Evolutionary conservation across 2,113 vertebrate genomes (phyloP).

Genomic region (Sander lucioperca): DNA sequence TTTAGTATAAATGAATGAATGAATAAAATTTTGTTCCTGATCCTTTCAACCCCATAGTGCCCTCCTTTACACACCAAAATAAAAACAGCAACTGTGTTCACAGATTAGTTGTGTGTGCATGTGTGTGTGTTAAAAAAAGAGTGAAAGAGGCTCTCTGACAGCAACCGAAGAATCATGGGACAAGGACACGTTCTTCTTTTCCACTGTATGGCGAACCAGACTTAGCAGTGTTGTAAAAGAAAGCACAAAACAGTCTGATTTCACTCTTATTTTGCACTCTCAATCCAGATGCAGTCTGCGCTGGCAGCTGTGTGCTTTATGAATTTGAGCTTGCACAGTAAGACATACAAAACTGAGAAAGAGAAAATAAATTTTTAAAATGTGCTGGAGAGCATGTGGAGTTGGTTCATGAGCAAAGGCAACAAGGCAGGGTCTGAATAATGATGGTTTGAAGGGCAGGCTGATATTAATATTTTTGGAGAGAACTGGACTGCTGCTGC

Average conservation of each 20-base stretch:
- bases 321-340: background rate
- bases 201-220: background rate
- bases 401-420: constrained; percentile 1
- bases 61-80: constrained; percentile 49
- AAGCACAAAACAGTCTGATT: background rate
- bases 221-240: background rate
- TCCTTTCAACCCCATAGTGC: constrained; percentile 49
- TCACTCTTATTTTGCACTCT: background rate
- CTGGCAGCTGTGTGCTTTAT: constrained; percentile 4
- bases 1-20: no score
- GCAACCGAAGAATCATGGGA: background rate
- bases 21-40: no score
- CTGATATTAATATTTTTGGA: background rate
- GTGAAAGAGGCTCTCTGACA: background rate
- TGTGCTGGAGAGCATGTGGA: background rate
- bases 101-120: constrained; percentile 34
- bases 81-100: constrained; percentile 65
- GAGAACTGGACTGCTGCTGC: background rate
- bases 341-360: constrained; percentile 1
- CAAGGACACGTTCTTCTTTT: background rate
- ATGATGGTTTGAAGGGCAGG: constrained; percentile 1
- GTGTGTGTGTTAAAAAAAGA: background rate
- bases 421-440: background rate
- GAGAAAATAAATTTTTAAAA: constrained; percentile 33
- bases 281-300: background rate